A percentile compares a stretch with the other conserved stretches of the same genome.
Evolutionary conservation across 2,888 invertebrate genomes (phyloP).

Genomic region (Hirtodrosophila histrioides): DNA sequence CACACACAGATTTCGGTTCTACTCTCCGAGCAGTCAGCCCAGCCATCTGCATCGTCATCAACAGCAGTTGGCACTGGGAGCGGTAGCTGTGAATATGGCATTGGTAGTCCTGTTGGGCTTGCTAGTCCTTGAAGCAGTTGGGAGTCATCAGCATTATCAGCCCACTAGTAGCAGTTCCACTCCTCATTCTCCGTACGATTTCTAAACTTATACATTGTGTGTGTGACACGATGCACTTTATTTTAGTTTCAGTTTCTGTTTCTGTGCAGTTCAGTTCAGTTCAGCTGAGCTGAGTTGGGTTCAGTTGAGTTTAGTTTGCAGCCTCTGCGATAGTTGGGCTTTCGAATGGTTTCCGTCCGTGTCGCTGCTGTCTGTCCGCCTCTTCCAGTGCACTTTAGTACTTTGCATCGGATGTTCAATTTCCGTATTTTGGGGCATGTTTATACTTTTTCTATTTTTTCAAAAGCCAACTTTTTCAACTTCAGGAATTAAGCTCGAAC

Average conservation of each 20-base stretch:
- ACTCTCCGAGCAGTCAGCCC: slow-evolving; percentile 22
- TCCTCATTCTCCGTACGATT: slow-evolving; percentile 8
- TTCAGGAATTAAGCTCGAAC: slow-evolving; percentile 6
- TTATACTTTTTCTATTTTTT: neutral
- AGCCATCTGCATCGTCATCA: slow-evolving; percentile 39
- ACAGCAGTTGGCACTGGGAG: slow-evolving; percentile 17
- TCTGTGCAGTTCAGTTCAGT: slow-evolving; percentile 29
- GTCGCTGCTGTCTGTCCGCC: slow-evolving; percentile 30
- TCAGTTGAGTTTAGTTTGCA: slow-evolving; percentile 49
- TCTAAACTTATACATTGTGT: slow-evolving; percentile 27
- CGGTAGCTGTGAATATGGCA: neutral
- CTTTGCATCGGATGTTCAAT: slow-evolving; percentile 72
- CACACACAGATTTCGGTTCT: slow-evolving; percentile 37
- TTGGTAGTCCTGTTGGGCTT: neutral
- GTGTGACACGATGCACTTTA: slow-evolving; percentile 44
- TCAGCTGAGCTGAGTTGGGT: slow-evolving; percentile 26
- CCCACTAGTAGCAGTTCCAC: slow-evolving; percentile 8
- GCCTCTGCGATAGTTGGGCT: slow-evolving; percentile 53
- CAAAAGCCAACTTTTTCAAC: slow-evolving; percentile 8
- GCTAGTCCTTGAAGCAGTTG: slow-evolving; percentile 20
- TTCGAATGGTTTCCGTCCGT: slow-evolving; percentile 57
- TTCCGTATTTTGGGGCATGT: slow-evolving; percentile 51
- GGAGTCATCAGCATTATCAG: slow-evolving; percentile 68
- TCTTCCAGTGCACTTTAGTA: slow-evolving; percentile 48
- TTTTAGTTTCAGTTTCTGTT: slow-evolving; percentile 37